These are phyloP conservation scores for Tachystola acroxantha DNA, from an alignment of 2,888 invertebrate species.

Conservation along the genomic window DNA sequence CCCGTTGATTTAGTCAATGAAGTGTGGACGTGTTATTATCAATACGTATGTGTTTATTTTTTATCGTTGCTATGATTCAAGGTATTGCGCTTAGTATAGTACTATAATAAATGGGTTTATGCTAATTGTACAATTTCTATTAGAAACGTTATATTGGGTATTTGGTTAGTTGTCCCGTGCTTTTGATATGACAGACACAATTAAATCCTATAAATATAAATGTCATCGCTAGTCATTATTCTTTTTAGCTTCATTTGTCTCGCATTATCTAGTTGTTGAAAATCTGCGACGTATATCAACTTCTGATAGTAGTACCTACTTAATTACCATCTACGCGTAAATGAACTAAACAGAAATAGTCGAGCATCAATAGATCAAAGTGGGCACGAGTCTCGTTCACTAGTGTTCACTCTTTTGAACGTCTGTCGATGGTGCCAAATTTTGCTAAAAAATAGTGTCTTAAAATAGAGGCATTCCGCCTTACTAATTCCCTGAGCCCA, in stretches of 20 bases:
- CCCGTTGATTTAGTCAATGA: slow-evolving; percentile 8
- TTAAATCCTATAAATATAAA: no score
- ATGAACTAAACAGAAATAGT: not conserved
- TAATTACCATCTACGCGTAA: not conserved
- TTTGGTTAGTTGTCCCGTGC: no score
- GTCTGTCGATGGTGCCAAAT: slow-evolving; percentile 41
- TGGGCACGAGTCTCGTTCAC: slow-evolving; percentile 7
- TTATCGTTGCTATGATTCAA: not conserved
- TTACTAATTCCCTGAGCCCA: slow-evolving; percentile 26
- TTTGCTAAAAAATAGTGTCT: slow-evolving; percentile 45
- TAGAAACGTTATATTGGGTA: no score
- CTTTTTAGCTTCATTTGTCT: no score
- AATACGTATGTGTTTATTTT: slow-evolving; percentile 1
- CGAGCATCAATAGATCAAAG: slow-evolving; percentile 21
- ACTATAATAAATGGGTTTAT: no score
- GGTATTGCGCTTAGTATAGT: not conserved
- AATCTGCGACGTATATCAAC: no score
- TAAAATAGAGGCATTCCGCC: slow-evolving; percentile 36
- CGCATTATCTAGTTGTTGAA: no score
- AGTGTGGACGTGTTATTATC: slow-evolving; percentile 1
- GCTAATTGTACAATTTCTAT: no score
- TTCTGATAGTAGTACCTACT: no score
- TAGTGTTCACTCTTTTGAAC: slow-evolving; percentile 4
- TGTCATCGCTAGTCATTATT: no score
- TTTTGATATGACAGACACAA: no score